A percentile compares a stretch with the other conserved stretches of the same genome.
Conservation (phyloP, 2,888 invertebrate species). For the Andrena praecox region DNA sequence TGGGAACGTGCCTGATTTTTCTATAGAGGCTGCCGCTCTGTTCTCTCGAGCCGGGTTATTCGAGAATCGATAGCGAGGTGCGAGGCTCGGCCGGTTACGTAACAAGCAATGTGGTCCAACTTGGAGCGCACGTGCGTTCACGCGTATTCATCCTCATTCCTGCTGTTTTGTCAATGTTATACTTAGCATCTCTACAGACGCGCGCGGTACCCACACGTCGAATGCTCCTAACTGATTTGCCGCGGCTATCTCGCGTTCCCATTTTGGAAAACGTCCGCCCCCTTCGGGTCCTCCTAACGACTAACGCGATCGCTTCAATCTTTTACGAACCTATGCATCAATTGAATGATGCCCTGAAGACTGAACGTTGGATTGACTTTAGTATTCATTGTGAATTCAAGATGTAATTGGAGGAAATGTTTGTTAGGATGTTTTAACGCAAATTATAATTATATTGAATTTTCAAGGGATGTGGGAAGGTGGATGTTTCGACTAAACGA, state of each 20-base stretch:
- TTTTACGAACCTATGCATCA: too few relatives aligned
- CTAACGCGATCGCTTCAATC: too few relatives aligned
- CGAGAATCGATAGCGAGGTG: slow-evolving; percentile 61
- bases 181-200: slow-evolving; percentile 48
- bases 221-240: slow-evolving; percentile 14
- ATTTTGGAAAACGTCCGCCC: neutral
- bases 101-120: slow-evolving; percentile 52
- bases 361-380: too few relatives aligned
- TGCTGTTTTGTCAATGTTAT: slow-evolving; percentile 62
- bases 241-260: neutral
- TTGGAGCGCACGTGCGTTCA: slow-evolving; percentile 46
- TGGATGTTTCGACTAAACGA: too few relatives aligned
- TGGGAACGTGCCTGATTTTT: neutral
- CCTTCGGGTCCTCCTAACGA: neutral
- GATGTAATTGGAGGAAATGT: too few relatives aligned
- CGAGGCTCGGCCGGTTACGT: slow-evolving; percentile 60
- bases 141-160: slow-evolving; percentile 56
- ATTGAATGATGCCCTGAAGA: too few relatives aligned
- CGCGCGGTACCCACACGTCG: neutral
- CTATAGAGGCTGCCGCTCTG: neutral
- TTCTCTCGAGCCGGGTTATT: slow-evolving; percentile 36
- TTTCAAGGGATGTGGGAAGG: too few relatives aligned
- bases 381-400: too few relatives aligned
- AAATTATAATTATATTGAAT: too few relatives aligned
- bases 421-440: too few relatives aligned